A percentile compares a stretch with the other conserved stretches of the same genome.
phyloP scores from a whole-genome alignment of 2,888 invertebrate species.

The Oligia latruncula region DNA sequence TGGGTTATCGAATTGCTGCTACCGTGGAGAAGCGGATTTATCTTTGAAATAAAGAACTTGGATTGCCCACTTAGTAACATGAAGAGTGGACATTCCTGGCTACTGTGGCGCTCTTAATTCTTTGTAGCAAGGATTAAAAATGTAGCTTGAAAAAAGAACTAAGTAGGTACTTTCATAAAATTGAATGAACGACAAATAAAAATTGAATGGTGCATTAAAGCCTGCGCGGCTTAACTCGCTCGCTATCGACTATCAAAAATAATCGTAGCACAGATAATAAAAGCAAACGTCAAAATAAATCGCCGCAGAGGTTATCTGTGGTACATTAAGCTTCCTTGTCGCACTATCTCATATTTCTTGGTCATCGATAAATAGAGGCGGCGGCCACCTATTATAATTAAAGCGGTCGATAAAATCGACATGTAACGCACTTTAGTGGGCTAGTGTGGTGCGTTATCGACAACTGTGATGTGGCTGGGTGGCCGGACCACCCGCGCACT shows the following conservation, averaged over 20 bases:
- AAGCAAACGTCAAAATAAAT: constrained; percentile 76
- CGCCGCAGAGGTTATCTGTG: constrained; percentile 73
- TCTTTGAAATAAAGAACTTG: not conserved
- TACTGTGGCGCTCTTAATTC: constrained; percentile 7
- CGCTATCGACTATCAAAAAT: constrained; percentile 61
- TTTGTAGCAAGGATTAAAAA: constrained; percentile 12
- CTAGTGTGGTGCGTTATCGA: constrained; percentile 81
- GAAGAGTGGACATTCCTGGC: constrained; percentile 2
- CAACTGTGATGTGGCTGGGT: constrained; percentile 72
- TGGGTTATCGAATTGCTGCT: constrained; percentile 6
- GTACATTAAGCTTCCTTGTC: constrained; percentile 78
- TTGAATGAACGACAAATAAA: constrained; percentile 59
- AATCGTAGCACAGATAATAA: constrained; percentile 69
- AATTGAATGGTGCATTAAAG: constrained; percentile 54
- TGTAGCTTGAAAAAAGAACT: constrained; percentile 22
- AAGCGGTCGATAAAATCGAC: constrained; percentile 81
- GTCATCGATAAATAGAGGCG: constrained; percentile 76
- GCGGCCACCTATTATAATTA: constrained; percentile 83
- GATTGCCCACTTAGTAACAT: not conserved
- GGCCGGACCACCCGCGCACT: constrained; percentile 81
- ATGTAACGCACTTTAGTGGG: constrained; percentile 78
- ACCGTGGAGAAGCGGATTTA: not conserved
- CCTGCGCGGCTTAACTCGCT: constrained; percentile 42
- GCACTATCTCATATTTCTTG: constrained; percentile 76
- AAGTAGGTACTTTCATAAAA: constrained; percentile 37